Conservation (phyloP, 2,797 vertebrate genomes). For the Monodelphis domestica region DNA sequence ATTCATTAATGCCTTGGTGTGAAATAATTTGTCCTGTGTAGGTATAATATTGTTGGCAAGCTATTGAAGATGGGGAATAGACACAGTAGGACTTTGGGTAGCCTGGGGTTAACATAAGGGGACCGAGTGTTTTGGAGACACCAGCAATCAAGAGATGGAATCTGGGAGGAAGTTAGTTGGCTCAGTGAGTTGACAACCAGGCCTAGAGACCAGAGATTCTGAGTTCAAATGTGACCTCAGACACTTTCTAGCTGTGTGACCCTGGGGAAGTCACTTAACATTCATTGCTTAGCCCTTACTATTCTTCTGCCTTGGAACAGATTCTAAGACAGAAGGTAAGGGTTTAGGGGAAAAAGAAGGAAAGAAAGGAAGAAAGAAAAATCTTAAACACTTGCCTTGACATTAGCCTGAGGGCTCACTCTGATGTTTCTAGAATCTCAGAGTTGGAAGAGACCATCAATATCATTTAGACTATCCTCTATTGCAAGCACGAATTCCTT, state of each 20-base stretch:
- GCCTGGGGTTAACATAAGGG: neutral
- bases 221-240: no score
- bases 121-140: neutral
- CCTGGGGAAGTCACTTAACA: no score
- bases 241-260: no score
- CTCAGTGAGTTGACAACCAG: no score
- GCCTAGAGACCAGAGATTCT: no score
- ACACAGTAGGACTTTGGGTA: neutral
- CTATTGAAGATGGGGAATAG: neutral
- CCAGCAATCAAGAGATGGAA: neutral
- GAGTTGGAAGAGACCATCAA: neutral
- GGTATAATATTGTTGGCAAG: neutral
- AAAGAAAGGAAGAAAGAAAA: no score
- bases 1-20: neutral
- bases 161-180: neutral
- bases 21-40: neutral
- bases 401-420: neutral
- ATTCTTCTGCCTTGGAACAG: no score
- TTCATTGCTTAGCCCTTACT: no score
- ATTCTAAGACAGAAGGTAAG: no score
- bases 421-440: neutral
- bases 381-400: neutral
- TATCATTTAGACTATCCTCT: neutral
- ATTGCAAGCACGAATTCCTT: neutral
- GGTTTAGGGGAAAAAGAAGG: no score